Evolutionary conservation across 2,797 vertebrate genomes (phyloP), one percentile per base, ranked within the genome.

Genomic region (Acrossocheilus fasciatus): DNA sequence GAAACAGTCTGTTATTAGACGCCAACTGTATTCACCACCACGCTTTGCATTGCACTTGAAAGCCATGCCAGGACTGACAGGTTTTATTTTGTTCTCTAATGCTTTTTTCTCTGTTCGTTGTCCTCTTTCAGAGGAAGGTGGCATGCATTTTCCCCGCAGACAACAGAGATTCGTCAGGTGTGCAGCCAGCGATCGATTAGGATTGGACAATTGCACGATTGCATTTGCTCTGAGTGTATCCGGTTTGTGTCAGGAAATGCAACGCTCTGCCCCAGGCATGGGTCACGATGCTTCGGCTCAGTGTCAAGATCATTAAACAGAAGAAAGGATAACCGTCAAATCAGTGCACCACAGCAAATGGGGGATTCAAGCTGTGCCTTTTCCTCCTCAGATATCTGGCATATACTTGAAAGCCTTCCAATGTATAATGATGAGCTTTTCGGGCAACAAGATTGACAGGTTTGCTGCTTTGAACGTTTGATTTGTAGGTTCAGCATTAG

Each of bases 241-340:
- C 59, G 39, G 39, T 52, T 68, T 41, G 30, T 85, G 82, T 84
- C 87, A 85, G 62, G 59, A 66, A 54, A 85, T 69, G 70, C 66
- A 84, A 45, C 23, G n/a, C 69, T 87, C 52, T 81, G 69, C 82
- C 77, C 66, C 36, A 43, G 73, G 77, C 14, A 5, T 4, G 6
- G 77, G 59, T 76, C 57, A 18, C 41, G 9, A 81, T 54, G 69
- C 82, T 52, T 34, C 57, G 12, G 82, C 82, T 81, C 82, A 81
- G 43, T 84, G 76, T 84, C 86, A 75, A 85, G 87, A 88, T 75
- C 87, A 81, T 88, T 88, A 81, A 79, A 81, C 36, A 59, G 77
- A 85, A 81, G 73, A 75, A 81, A 84, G 70, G 78, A 81, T 84
- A 81, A 81, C 77, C 9, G 70, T 75, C 50, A 84, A 81, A 85